Base-by-base conservation (phyloP, 2,113 vertebrate species). In the Pelecanus crispus region DNA sequence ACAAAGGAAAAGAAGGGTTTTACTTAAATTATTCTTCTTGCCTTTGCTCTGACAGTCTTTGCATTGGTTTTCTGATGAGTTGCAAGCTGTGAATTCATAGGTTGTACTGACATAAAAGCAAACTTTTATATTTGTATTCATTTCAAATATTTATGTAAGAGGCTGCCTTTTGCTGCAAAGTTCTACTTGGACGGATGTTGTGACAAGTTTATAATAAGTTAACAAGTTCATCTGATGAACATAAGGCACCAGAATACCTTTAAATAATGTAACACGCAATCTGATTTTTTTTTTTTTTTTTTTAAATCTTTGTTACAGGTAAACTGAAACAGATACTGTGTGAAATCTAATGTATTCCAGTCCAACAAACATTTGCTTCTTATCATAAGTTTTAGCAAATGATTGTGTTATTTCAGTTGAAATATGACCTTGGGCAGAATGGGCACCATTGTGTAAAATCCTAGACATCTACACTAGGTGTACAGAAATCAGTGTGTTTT, bases 401-500 rank as follows among this genome's bases (percentile, higher is more conserved):
- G 10, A 45, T 84, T 84, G 15, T 47, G 45, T 79, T 82, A 45
- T 65, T 67, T 88, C 32, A 38, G 8, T 17, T 61, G 62, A 88
- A 93, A 38, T 36, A 44, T 66, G 58, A 73, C 67, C 58, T 80
- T 66, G 26, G 65, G 34, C n/a, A 3, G 47, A 81, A 79, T 32
- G 36, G 31, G n/a, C 55, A 74, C 11, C 47, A 34, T 16, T 78
- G 45, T 42, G 36, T 40, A 75, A 84, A 94, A 85, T 50, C 29
- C 61, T 68, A 17, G 34, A 79, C 40, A 15, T 21, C 36, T 81
- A 8, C 29, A 25, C 7, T 22, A 19, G 9, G 11, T 50, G 14
- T 53, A 28, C 16, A 77, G 40, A 65, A 90, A 59, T 72, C 24
- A 52, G 11, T 0, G 0, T 20, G 13, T 0, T 0, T 29, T 52